Evolutionary conservation across 2,113 vertebrate species (phyloP), one percentile per base, ranked within the genome.

Genomic region (Stigmatopora nigra): DNA sequence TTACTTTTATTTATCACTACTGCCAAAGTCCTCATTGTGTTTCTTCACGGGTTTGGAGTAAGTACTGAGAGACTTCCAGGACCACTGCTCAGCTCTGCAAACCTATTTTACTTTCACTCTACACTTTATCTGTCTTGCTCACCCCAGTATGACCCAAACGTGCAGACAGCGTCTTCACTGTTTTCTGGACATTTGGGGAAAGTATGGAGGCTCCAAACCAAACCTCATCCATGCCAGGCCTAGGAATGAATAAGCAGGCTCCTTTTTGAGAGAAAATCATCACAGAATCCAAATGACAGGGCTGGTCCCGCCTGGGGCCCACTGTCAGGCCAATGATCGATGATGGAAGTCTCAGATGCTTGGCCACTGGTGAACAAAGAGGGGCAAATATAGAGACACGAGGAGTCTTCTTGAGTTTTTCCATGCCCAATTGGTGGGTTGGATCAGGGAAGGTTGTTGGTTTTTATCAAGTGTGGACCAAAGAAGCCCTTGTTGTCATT

Each of bases 311-410:
- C 80, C 83, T 83, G 86, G 84, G 86, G 83, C 87, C 81, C 69
- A 68, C 86, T 89, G 86, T 89, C 88, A 89, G 73, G 70, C 75
- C 79, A 71, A 66, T 89, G 88, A 89, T 88, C 82, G 84, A 88
- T 89, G 84, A 78, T 78, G 67, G 78, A 56, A 77, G 77, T 70
- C 76, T 82, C 69, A 67, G 74, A 86, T 81, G 81, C 75, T 73
- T 80, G 80, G 79, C 74, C 81, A 78, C 75, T 71, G 84, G 79
- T 89, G 81, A 87, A 87, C 84, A 86, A 84, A 87, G 80, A 79
- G 79, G 80, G 75, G 81, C 84, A 89, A 82, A 89, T 88, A 87
- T 86, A 89, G 84, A 85, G 82, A 84, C 82, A 80, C 71, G 75
- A 57, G 74, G 78, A 83, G 83, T 86, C 86, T 84, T 84, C 38